phyloP scores from a whole-genome alignment of 2,888 invertebrate genomes.

The Tanytarsus gracilentus region DNA sequence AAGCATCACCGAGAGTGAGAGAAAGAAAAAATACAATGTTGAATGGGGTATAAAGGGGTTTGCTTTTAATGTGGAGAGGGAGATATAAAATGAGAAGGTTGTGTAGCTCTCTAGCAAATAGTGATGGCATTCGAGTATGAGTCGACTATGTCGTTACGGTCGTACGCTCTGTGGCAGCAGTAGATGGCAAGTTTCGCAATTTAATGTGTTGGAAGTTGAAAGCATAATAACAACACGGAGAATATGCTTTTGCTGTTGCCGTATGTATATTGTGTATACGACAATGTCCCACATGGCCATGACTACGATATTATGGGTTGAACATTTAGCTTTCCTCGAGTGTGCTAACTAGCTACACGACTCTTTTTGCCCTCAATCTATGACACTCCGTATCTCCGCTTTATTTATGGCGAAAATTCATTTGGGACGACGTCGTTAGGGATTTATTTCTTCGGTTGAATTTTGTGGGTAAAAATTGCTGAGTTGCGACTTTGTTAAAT shows the following conservation, averaged over 20 bases:
- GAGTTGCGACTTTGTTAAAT: no score
- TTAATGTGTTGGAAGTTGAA: slow-evolving; percentile 12
- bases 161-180: slow-evolving; percentile 16
- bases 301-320: background rate
- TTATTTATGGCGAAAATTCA: background rate
- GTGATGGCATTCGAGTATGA: slow-evolving; percentile 10
- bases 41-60: no score
- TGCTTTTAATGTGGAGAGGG: no score
- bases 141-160: slow-evolving; percentile 25
- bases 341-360: slow-evolving; percentile 12
- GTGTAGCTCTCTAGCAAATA: no score
- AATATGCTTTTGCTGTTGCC: background rate
- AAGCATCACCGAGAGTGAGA: no score
- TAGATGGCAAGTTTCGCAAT: slow-evolving; percentile 14
- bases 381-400: background rate
- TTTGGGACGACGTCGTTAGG: no score
- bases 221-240: slow-evolving; percentile 13
- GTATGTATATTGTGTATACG: background rate
- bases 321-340: background rate
- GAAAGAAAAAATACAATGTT: no score
- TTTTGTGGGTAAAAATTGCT: no score
- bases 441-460: no score
- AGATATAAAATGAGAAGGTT: slow-evolving; percentile 4
- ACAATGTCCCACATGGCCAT: slow-evolving; percentile 4
- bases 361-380: background rate